Percentiles rank a stretch among this genome's conserved stretches.
Conservation (phyloP, 2,113 vertebrate genomes). For the Vanacampus margaritifer region DNA sequence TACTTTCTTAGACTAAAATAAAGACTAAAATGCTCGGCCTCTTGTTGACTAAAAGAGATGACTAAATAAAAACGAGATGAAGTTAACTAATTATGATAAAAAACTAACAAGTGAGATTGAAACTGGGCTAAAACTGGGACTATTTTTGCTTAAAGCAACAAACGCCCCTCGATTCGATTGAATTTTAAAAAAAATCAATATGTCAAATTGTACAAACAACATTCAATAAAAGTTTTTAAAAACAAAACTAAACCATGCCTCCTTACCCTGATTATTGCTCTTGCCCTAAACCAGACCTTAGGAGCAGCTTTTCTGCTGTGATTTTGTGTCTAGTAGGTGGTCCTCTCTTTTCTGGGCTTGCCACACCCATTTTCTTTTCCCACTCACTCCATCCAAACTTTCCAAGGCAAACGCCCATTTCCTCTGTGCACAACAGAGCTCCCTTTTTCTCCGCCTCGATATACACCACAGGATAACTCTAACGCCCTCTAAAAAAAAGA, state of each 20-base stretch:
- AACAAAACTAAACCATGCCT: background rate
- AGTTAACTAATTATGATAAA: too few relatives aligned
- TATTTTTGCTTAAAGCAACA: too few relatives aligned
- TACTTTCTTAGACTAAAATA: too few relatives aligned
- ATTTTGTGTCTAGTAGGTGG: slow-evolving; percentile 40
- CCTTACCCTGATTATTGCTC: slow-evolving; percentile 33
- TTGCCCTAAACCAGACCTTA: slow-evolving; percentile 27
- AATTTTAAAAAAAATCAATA: background rate
- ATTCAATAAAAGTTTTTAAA: background rate
- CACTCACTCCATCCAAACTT: slow-evolving; percentile 53
- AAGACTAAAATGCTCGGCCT: too few relatives aligned
- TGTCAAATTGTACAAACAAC: background rate
- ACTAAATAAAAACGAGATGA: too few relatives aligned
- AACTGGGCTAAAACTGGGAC: too few relatives aligned
- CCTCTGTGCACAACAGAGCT: slow-evolving; percentile 64
- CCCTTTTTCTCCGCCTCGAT: slow-evolving; percentile 45
- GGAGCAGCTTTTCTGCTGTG: slow-evolving; percentile 22
- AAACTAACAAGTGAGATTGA: too few relatives aligned
- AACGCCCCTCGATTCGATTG: background rate
- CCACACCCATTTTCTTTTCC: slow-evolving; percentile 51
- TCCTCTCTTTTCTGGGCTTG: slow-evolving; percentile 33
- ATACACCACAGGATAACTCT: slow-evolving; percentile 43
- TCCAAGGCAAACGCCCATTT: slow-evolving; percentile 69
- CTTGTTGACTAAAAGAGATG: too few relatives aligned
- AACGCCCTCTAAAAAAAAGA: slow-evolving; percentile 36